These are phyloP conservation scores for Daktulosphaira vitifoliae DNA, from an alignment of 1,140 invertebrate genomes.

Conservation along the genomic window DNA sequence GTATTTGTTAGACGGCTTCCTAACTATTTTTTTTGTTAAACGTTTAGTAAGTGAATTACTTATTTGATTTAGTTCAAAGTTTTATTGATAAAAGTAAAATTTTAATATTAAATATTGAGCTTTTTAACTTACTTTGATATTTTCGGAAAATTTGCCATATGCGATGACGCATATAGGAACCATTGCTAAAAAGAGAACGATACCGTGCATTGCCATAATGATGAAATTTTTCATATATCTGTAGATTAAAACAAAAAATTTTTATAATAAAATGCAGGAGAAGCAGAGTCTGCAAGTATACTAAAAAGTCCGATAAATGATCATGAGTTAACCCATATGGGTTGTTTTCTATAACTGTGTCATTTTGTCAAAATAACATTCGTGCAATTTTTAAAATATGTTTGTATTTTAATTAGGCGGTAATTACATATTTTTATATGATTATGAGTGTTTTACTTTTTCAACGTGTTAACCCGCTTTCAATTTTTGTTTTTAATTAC, in stretches of 20 bases:
- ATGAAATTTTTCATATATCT: constrained; percentile 23
- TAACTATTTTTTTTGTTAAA: too few relatives aligned
- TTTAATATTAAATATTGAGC: too few relatives aligned
- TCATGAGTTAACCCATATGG: too few relatives aligned
- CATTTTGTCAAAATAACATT: neutral
- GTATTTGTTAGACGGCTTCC: too few relatives aligned
- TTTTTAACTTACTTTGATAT: constrained; percentile 25
- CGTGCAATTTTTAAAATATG: neutral
- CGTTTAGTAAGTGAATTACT: too few relatives aligned
- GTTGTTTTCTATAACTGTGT: too few relatives aligned
- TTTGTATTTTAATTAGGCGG: neutral
- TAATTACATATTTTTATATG: neutral
- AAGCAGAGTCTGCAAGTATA: too few relatives aligned
- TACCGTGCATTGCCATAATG: constrained; percentile 25
- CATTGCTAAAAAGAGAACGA: constrained; percentile 13
- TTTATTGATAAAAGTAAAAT: too few relatives aligned
- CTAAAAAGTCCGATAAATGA: too few relatives aligned
- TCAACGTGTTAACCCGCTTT: too few relatives aligned
- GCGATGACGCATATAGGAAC: constrained; percentile 17
- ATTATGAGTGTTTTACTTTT: neutral
- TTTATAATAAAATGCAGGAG: neutral
- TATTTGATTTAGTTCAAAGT: too few relatives aligned
- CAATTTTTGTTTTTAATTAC: neutral
- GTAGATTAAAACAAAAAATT: neutral
- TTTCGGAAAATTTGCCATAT: constrained; percentile 10